Base-by-base conservation (phyloP, 2,113 vertebrate genomes). In the Zosterops lateralis region DNA sequence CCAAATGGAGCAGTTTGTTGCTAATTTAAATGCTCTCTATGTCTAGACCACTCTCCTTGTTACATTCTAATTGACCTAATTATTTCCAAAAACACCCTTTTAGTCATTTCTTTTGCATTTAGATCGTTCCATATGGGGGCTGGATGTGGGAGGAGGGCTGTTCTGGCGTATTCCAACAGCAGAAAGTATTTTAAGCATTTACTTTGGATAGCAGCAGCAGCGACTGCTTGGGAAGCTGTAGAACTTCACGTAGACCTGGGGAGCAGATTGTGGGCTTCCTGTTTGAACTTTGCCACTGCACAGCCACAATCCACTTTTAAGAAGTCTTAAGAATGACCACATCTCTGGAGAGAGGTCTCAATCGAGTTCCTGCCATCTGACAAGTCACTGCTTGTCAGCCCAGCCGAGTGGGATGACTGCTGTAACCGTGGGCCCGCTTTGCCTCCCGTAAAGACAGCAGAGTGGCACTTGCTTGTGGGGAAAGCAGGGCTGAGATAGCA, bases 21-120 rank as follows among this genome's bases (percentile, higher is more conserved):
- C 91, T 95, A 96, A 95, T 94, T 95, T 93, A 95, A 96, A 95
- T 94, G 87, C 82, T 9, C 2, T 88, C 67, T 90, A 64, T 91
- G 93, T 96, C 94, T 94, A 96, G 94, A 94, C 91, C 94, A 95
- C 82, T 97, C 73, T 96, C 79, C 87, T 95, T 95, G 87, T 96
- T 95, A 96, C 93, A 95, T 96, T 95, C 94, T 95, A 97, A 96
- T 94, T 95, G 91, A 95, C 87, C 91, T 97, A 95, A 95, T 97
- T 96, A 96, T 94, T 96, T 95, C 87, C 67, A 66, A 95, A 96
- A 86, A 3, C 93, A 94, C 71, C 62, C 84, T 91, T 96, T 94
- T 92, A 95, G 81, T 92, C 2, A 71, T 82, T 92, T 92, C 84
- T 95, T 95, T 94, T 21, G 29, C 85, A 67, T 91, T 92, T 88